These are phyloP conservation scores for Dolichallabes microphthalmus DNA, from an alignment of 2,113 vertebrate genomes.

Conservation along the genomic window DNA sequence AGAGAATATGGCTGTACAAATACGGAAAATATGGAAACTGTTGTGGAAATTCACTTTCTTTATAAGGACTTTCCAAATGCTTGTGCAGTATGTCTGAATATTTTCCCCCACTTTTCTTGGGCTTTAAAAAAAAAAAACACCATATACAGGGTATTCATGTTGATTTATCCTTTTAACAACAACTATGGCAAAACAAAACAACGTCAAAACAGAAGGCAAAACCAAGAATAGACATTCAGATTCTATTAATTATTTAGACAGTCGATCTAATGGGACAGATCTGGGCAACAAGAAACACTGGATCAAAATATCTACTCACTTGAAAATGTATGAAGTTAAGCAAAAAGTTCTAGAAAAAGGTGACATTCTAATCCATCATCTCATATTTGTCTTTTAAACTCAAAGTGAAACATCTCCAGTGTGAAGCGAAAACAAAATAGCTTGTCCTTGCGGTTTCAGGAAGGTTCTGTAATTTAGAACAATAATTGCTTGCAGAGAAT, in stretches of 20 bases:
- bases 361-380: not conserved
- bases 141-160: not conserved
- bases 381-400: not conserved
- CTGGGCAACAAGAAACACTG: not conserved
- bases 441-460: not conserved
- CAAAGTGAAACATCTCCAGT: not conserved
- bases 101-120: not conserved
- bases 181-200: not conserved
- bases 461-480: not conserved
- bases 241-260: not conserved
- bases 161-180: not conserved
- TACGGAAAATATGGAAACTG: too few species aligned
- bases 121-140: not conserved
- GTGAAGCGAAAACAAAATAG: not conserved
- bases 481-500: not conserved
- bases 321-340: not conserved
- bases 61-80: not conserved
- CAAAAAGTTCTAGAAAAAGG: not conserved
- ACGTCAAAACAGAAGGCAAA: not conserved
- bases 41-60: not conserved
- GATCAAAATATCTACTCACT: not conserved
- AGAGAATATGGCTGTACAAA: too few species aligned
- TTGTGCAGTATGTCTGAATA: not conserved
- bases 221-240: not conserved
- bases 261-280: not conserved